Evolutionary conservation across 2,888 invertebrate species (phyloP).

Genomic region (Drosophila multiciliata): DNA sequence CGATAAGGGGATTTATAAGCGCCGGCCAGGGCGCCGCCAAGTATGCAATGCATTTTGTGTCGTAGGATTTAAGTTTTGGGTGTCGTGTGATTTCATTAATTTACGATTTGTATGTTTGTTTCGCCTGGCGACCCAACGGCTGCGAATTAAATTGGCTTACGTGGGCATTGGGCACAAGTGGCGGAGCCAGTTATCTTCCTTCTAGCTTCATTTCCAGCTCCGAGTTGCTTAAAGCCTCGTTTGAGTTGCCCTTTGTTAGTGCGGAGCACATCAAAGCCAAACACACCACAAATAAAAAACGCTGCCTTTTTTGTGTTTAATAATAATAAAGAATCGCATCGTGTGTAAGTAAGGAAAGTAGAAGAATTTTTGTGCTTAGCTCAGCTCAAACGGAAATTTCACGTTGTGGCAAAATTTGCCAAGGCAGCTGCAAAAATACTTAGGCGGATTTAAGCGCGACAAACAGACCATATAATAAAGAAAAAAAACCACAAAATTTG

Average conservation of each 20-base stretch:
- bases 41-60: constrained; percentile 57
- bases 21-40: constrained; percentile 51
- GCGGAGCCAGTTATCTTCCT: constrained; percentile 15
- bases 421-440: constrained; percentile 70
- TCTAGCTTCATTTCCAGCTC: background rate
- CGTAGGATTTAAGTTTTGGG: constrained; percentile 70
- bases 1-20: constrained; percentile 77
- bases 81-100: constrained; percentile 73
- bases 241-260: constrained; percentile 30
- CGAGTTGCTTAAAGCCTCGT: constrained; percentile 49
- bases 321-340: constrained; percentile 74
- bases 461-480: constrained; percentile 55
- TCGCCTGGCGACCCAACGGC: constrained; percentile 60
- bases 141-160: constrained; percentile 76
- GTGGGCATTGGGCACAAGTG: constrained; percentile 49
- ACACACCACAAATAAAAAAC: constrained; percentile 10
- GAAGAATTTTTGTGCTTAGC: constrained; percentile 77
- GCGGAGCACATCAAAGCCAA: constrained; percentile 52
- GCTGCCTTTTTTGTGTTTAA: constrained; percentile 56
- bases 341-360: constrained; percentile 65
- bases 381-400: constrained; percentile 79
- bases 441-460: constrained; percentile 79
- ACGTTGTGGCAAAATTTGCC: constrained; percentile 66
- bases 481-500: constrained; percentile 24
- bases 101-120: constrained; percentile 60